Evolutionary conservation across 2,888 invertebrate species (phyloP).

Genomic region (Pachydiplax longipennis): DNA sequence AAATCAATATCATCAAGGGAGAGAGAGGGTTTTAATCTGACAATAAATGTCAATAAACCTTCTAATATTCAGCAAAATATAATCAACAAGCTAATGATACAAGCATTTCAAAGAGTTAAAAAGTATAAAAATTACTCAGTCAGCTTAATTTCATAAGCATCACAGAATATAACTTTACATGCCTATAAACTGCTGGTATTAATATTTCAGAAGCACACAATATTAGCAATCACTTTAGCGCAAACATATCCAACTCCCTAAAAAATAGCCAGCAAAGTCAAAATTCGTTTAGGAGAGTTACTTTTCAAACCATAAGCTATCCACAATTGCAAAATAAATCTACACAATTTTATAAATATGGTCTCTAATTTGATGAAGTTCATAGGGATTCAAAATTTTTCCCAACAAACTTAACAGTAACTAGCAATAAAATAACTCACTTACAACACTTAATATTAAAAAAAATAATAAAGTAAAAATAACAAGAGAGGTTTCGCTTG

Average conservation of each 20-base stretch:
- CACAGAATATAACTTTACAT: not conserved
- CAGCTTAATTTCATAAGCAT: not conserved
- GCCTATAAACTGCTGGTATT: not conserved
- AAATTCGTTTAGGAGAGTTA: not conserved
- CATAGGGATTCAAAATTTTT: not conserved
- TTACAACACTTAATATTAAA: not conserved
- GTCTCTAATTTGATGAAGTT: not conserved
- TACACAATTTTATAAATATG: not conserved
- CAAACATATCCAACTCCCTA: not conserved
- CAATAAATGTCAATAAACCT: not conserved
- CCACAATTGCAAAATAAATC: not conserved
- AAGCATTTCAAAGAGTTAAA: not conserved
- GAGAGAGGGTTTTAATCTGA: not conserved
- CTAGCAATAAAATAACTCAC: not conserved
- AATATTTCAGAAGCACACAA: not conserved
- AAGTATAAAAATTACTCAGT: not conserved
- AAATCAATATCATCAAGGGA: not conserved
- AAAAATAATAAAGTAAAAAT: not conserved
- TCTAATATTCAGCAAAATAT: not conserved
- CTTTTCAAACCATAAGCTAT: not conserved
- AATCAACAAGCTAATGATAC: not conserved
- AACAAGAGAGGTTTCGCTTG: not conserved
- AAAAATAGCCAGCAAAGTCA: not conserved
- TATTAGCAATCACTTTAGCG: not conserved
- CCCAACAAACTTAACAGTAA: not conserved